Evolutionary conservation across 2,797 vertebrate genomes (phyloP), one percentile per base, ranked within the genome.

Genomic region (Salarias fasciatus): DNA sequence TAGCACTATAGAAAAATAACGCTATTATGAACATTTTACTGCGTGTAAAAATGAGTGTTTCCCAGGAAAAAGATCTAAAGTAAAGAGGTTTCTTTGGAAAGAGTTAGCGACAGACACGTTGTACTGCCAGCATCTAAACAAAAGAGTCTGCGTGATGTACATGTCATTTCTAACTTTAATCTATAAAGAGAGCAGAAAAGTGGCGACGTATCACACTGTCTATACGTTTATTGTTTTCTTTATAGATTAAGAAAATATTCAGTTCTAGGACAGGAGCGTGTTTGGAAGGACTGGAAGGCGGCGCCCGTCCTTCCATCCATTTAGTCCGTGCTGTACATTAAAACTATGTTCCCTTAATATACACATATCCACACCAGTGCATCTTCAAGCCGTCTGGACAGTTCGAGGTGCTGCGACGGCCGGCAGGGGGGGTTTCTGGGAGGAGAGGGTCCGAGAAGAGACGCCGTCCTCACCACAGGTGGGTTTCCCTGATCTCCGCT

Each of bases 401-500:
- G 64, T 62, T 49, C 79, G 76, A 86, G 11, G 53, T 40, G 62
- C 36, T 30, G 37, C 5, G 35, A 76, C 69, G 63, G 15, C 15
- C 8, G 44, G 11, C 11, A 18, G 38, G 42, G 28, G 2, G 49
- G 41, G 51, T 56, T 41, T 35, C 3, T 9, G 49, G 45, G 49
- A 48, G 44, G 45, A 64, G 64, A 75, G 53, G 58, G 49, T 72
- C 63, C 46, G 37, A 45, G 53, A 54, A 12, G 36, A 59, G 47
- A 35, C 38, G 29, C 29, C 0, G 1, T 53, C 77, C 88, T 98
- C 94, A 99, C 97, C 98, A 99, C 80, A 99, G 82, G 85, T 99
- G 97, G 14, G 96, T 99, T 90, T 99, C 97, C 78, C 97, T 92
- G 77, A 99, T 98, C 89, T 99, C 97, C 37, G 97, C 97, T 48